Base-by-base conservation (phyloP, 2,888 invertebrate species). In the Microplitis deprimator region DNA sequence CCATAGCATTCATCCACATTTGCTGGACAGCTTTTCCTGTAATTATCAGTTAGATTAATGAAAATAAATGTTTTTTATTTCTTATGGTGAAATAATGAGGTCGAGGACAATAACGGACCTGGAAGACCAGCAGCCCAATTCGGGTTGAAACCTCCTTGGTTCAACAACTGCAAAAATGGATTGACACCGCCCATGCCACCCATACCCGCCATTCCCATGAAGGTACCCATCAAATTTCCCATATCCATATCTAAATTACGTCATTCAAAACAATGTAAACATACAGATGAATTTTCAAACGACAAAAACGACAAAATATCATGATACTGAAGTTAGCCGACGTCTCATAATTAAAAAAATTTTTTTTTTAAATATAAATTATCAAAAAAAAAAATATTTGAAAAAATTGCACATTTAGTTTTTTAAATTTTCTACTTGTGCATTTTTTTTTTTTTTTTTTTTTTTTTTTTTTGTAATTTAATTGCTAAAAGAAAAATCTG, bases 1-100 rank as follows among this genome's bases (percentile, higher is more conserved):
- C 91, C 29, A 77, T 83, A 13, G 87, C 76, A 80, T 88, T 88
- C 92, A 93, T 92, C 91, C 93, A 93, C 88, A 93, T 90, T 79
- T 92, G 92, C 29, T 92, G 91, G 29, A 93, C 90, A 40, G 92
- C 91, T 86, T 93, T 93, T 81, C 92, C 92, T 85, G 88, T 70
- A 78, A 78, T 74, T 62, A 60, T 38, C 16, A 61, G 38, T 20
- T 7, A 6, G 70, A 77, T 78, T 77, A 79, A 77, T 64, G 39
- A 75, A 72, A 29, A 29, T 77, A 75, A 62, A 68, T 50, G 8
- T 17, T 38, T 65, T n/a, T 29, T 41, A n/a, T 29, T 29, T 29
- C 0, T 0, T 29, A 60, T 68, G 62, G n/a, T 2, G n/a, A 62
- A 8, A 50, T 13, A 39, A 13, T 71, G 16, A 60, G 16, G 5